These are phyloP conservation scores for Nomada lathburiana DNA, from an alignment of 2,888 invertebrate species.

Conservation along the genomic window DNA sequence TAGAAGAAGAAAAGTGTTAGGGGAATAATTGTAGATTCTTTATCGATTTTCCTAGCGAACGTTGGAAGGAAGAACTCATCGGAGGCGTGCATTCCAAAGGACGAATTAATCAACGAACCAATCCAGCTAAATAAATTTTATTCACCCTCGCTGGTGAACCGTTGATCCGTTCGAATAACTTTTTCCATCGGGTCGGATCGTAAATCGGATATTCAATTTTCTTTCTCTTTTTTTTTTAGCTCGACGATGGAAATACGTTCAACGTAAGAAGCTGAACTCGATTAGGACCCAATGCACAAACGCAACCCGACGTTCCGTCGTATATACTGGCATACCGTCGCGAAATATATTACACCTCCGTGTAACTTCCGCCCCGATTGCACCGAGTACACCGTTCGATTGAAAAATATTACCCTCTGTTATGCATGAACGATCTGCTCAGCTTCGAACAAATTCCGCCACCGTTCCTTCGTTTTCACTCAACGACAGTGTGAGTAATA, in stretches of 20 bases:
- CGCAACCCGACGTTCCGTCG: not conserved
- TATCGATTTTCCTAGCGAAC: constrained; percentile 12
- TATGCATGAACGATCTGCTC: not conserved
- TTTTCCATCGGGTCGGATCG: not conserved
- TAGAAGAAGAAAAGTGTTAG: not conserved
- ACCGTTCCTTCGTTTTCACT: not conserved
- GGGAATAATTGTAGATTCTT: not conserved
- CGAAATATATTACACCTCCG: constrained; percentile 8
- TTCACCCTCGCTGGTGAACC: not conserved
- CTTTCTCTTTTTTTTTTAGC: too few species aligned
- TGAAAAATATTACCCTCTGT: constrained; percentile 20
- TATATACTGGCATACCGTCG: too few species aligned
- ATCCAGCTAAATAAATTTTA: not conserved
- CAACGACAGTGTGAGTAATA: not conserved
- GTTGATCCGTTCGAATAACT: not conserved
- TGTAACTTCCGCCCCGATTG: constrained; percentile 10
- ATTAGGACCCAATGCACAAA: not conserved
- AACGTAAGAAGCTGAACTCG: constrained; percentile 1
- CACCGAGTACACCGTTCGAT: not conserved
- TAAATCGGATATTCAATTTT: constrained; percentile 11
- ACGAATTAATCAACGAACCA: constrained; percentile 6
- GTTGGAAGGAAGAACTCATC: not conserved
- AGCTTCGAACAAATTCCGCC: constrained; percentile 1
- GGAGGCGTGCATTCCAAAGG: not conserved
- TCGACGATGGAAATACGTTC: not conserved